phyloP scores from a whole-genome alignment of 1,140 invertebrate species.

The Drosophila repleta region DNA sequence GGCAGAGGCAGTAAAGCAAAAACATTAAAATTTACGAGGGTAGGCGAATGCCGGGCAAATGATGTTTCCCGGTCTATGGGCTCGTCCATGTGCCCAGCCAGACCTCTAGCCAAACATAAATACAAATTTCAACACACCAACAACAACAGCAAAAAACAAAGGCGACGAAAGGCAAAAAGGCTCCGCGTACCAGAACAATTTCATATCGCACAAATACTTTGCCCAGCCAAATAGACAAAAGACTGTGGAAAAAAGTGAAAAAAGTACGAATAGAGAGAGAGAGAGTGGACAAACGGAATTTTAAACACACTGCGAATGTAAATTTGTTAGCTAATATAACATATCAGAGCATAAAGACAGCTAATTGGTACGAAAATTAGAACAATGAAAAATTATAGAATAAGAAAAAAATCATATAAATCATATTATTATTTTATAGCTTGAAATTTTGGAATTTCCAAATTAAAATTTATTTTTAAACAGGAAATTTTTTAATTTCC shows the following conservation, averaged over 20 bases:
- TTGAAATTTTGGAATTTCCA: too few species aligned
- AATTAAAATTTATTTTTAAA: too few species aligned
- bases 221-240: conserved; percentile 67
- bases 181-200: conserved; percentile 63
- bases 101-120: conserved; percentile 62
- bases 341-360: too few species aligned
- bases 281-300: conserved; percentile 4
- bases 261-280: conserved; percentile 40
- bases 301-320: conserved; percentile 9
- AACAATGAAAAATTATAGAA: too few species aligned
- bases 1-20: conserved; percentile 54
- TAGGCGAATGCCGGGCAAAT: conserved; percentile 61
- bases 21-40: conserved; percentile 74
- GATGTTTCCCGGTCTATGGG: conserved; percentile 58
- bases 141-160: conserved; percentile 41
- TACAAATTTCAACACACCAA: conserved; percentile 77
- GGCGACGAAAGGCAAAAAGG: conserved; percentile 74
- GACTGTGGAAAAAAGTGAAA: conserved; percentile 35
- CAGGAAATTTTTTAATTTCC: too few species aligned
- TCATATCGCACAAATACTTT: conserved; percentile 72
- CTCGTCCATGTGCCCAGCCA: conserved; percentile 44
- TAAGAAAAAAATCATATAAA: too few species aligned
- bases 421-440: too few species aligned
- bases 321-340: not conserved
- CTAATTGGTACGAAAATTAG: too few species aligned